These are phyloP conservation scores for Drosophila sturtevanti DNA, from an alignment of 1,140 invertebrate species.

Conservation along the genomic window DNA sequence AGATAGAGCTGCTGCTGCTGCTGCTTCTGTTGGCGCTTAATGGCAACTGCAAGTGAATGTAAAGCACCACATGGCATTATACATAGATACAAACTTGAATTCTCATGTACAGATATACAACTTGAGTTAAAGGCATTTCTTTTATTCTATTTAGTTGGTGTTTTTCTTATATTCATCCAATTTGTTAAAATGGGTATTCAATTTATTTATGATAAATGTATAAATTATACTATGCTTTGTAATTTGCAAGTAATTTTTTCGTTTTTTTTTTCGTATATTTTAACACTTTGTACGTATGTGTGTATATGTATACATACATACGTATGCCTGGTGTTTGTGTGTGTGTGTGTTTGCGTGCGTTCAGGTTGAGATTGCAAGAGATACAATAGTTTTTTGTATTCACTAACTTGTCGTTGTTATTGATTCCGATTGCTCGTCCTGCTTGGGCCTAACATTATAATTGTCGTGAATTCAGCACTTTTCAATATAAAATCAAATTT, in stretches of 20 bases:
- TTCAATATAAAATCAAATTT: slow-evolving; percentile 58
- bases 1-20: slow-evolving; percentile 33
- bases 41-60: slow-evolving; percentile 32
- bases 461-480: slow-evolving; percentile 58
- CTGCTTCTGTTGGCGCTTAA: slow-evolving; percentile 17
- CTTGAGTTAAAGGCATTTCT: not conserved
- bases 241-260: slow-evolving; percentile 34
- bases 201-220: slow-evolving; percentile 10
- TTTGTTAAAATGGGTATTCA: not conserved
- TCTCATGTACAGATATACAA: slow-evolving; percentile 1
- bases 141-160: not conserved
- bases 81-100: slow-evolving; percentile 6
- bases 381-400: slow-evolving; percentile 24
- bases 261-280: slow-evolving; percentile 37
- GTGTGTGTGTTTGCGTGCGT: slow-evolving; percentile 65
- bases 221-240: slow-evolving; percentile 8
- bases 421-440: slow-evolving; percentile 51
- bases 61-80: not conserved
- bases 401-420: slow-evolving; percentile 70
- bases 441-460: slow-evolving; percentile 59
- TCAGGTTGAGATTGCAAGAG: slow-evolving; percentile 48
- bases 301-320: slow-evolving; percentile 59
- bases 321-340: slow-evolving; percentile 48
- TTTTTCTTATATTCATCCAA: not conserved
- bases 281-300: slow-evolving; percentile 42